Conservation (phyloP, 2,888 invertebrate genomes). For the Dolomedes plantarius region DNA sequence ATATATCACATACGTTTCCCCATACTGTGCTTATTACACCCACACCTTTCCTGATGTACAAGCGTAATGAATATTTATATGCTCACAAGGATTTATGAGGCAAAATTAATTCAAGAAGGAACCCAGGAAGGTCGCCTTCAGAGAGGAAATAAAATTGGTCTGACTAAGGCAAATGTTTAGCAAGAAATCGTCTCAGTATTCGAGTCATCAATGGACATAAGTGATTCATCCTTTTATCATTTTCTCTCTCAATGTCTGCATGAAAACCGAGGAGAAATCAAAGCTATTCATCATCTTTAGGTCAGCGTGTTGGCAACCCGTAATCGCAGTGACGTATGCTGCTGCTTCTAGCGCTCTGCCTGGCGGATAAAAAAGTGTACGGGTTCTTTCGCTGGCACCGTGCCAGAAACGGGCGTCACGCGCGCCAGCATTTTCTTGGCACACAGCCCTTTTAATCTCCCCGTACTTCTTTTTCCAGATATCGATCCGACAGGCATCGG, state of each 20-base stretch:
- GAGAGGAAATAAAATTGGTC: no score
- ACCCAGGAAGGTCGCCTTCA: no score
- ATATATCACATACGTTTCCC: no score
- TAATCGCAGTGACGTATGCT: conserved; percentile 15
- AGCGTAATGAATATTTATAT: no score
- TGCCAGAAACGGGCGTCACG: conserved; percentile 60
- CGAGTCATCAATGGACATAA: neutral
- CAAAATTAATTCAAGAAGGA: no score
- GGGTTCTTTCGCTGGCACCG: conserved; percentile 45
- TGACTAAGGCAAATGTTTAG: no score
- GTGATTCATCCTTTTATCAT: neutral
- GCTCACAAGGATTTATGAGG: no score
- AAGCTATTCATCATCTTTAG: conserved; percentile 6
- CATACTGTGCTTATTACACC: no score
- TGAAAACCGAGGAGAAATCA: neutral
- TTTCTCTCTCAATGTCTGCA: neutral
- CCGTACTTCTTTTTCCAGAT: conserved; percentile 27
- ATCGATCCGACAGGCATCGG: conserved; percentile 42
- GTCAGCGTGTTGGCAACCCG: neutral
- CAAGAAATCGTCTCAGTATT: no score
- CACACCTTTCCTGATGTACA: no score
- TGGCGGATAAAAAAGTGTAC: conserved; percentile 35
- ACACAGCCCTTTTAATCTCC: conserved; percentile 60
- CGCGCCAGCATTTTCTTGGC: conserved; percentile 49
- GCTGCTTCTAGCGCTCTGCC: neutral